Evolutionary conservation across 1,140 invertebrate species (phyloP).

Genomic region (Scaptomyza pallida): DNA sequence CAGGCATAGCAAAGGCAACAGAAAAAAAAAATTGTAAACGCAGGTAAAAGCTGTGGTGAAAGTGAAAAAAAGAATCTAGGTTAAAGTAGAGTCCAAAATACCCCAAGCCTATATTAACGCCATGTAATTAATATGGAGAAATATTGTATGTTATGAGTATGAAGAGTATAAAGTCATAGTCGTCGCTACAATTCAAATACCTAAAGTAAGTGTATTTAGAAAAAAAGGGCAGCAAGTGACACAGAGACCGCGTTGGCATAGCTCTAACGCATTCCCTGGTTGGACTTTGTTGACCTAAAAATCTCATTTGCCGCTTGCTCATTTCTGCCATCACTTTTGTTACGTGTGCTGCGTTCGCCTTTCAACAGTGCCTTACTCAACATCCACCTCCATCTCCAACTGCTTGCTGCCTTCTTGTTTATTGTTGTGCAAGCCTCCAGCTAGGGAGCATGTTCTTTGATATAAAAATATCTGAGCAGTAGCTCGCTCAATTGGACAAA

Average conservation of each 20-base stretch:
- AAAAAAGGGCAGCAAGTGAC: conserved; percentile 64
- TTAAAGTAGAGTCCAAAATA: not conserved
- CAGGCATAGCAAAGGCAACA: conserved; percentile 1
- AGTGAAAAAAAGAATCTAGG: conserved; percentile 10
- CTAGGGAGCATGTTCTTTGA: conserved; percentile 61
- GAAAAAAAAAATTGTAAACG: not conserved
- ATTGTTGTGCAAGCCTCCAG: conserved; percentile 55
- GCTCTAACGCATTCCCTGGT: conserved; percentile 41
- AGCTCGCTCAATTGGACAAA: conserved; percentile 15
- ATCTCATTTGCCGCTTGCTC: conserved; percentile 79
- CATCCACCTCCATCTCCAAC: conserved; percentile 15
- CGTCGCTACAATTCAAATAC: not conserved
- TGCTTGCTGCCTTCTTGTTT: conserved; percentile 42
- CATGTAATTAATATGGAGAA: no score
- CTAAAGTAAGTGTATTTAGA: not conserved
- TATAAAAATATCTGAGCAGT: conserved; percentile 44
- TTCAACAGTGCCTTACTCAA: conserved; percentile 12
- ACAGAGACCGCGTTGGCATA: conserved; percentile 57
- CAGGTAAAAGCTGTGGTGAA: conserved; percentile 16
- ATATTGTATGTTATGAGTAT: no score
- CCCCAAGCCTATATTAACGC: not conserved
- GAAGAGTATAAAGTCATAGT: not conserved
- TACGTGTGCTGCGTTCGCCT: conserved; percentile 49
- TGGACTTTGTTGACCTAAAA: conserved; percentile 82
- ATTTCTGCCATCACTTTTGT: conserved; percentile 74